phyloP scores from a whole-genome alignment of 2,888 invertebrate species.

The Tortricodes alternella region DNA sequence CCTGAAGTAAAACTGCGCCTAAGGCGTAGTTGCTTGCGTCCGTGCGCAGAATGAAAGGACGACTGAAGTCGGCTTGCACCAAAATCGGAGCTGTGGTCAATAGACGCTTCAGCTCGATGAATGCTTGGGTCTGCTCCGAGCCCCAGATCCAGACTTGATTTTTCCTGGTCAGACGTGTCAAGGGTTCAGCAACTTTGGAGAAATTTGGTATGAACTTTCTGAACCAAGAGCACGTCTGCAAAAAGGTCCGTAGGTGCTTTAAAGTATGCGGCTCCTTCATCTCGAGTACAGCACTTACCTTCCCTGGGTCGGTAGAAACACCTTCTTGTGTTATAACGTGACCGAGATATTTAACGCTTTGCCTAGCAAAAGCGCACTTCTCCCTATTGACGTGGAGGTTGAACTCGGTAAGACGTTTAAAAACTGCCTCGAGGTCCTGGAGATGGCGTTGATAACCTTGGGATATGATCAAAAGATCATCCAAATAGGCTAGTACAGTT shows the following conservation, averaged over 20 bases:
- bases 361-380: conserved; percentile 10
- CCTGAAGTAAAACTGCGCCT: conserved; percentile 27
- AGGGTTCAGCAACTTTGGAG: too few species aligned
- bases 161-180: too few species aligned
- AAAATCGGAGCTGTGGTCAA: conserved; percentile 34
- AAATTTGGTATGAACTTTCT: conserved; percentile 7
- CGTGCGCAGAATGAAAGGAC: conserved; percentile 33
- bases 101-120: conserved; percentile 32
- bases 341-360: conserved; percentile 11
- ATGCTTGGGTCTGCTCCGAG: conserved; percentile 23
- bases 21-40: conserved; percentile 36
- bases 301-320: not conserved
- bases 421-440: too few species aligned
- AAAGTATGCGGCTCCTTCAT: not conserved
- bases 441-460: too few species aligned
- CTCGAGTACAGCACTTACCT: too few species aligned
- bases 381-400: conserved; percentile 3
- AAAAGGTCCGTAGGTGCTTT: conserved; percentile 29
- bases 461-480: too few species aligned
- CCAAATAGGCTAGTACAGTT: too few species aligned
- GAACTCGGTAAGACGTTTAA: too few species aligned
- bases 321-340: conserved; percentile 15
- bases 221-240: conserved; percentile 39
- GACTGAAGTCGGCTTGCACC: conserved; percentile 27
- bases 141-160: conserved; percentile 9